These are phyloP conservation scores for Cephus runcator DNA, from an alignment of 2,888 invertebrate genomes.

Conservation along the genomic window DNA sequence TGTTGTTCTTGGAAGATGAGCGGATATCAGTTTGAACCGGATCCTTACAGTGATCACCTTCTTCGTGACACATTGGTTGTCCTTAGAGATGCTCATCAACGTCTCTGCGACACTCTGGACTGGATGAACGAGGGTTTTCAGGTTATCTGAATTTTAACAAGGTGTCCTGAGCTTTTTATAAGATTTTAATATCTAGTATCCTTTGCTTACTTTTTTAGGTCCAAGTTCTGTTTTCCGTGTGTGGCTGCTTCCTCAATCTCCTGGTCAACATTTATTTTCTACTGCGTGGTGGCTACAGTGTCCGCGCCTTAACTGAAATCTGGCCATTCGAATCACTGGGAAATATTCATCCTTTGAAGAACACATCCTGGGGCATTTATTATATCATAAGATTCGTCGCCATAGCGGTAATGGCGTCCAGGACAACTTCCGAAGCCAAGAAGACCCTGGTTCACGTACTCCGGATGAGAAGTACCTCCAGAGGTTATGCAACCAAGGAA, in stretches of 20 bases:
- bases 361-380: constrained; percentile 11
- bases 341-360: constrained; percentile 6
- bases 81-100: constrained; percentile 4
- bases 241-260: not conserved
- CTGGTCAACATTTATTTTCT: not conserved
- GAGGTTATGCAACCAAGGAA: constrained; percentile 11
- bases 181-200: not conserved
- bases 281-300: not conserved
- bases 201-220: not conserved
- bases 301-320: not conserved
- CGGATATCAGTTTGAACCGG: not conserved
- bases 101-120: constrained; percentile 10
- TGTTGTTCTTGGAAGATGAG: not conserved
- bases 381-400: constrained; percentile 9
- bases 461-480: not conserved
- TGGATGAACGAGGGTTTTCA: constrained; percentile 11
- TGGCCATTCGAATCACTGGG: not conserved
- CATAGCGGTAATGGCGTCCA: constrained; percentile 10
- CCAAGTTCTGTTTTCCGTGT: not conserved
- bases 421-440: constrained; percentile 3
- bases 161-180: not conserved
- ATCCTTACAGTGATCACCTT: not conserved
- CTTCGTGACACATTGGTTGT: not conserved
- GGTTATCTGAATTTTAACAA: not conserved
- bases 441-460: constrained; percentile 7